Evolutionary conservation across 2,113 vertebrate species (phyloP).

Genomic region (Paedocypris sp.): DNA sequence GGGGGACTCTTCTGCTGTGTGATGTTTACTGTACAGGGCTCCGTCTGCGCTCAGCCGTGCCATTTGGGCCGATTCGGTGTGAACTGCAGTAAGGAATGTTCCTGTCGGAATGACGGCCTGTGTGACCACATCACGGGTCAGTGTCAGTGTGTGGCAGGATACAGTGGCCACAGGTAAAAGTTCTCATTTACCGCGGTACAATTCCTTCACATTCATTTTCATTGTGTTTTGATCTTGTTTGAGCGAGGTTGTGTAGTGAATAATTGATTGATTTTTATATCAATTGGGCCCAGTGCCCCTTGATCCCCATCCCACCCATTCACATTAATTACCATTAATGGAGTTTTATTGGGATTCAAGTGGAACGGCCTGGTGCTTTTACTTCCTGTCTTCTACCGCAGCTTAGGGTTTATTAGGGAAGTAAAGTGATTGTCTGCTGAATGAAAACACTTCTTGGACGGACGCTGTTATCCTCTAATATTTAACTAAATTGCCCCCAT

Average conservation of each 20-base stretch:
- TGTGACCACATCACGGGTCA: conserved; percentile 87
- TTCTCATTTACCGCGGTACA: no score
- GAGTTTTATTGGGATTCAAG: conserved; percentile 57
- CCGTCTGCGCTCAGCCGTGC: conserved; percentile 91
- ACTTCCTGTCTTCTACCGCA: conserved; percentile 50
- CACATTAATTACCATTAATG: conserved; percentile 67
- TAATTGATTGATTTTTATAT: conserved; percentile 27
- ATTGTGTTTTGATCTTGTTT: no score
- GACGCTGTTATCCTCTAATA: conserved; percentile 66
- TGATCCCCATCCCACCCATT: conserved; percentile 51
- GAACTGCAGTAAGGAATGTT: conserved; percentile 93
- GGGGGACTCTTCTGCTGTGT: neutral
- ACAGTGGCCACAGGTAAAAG: conserved; percentile 84
- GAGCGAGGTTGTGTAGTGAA: neutral
- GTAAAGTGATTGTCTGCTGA: conserved; percentile 55
- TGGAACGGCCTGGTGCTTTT: conserved; percentile 57
- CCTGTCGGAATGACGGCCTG: conserved; percentile 88
- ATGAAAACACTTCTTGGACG: conserved; percentile 57
- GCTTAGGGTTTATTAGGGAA: conserved; percentile 54
- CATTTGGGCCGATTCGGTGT: conserved; percentile 81
- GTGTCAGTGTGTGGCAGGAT: conserved; percentile 84
- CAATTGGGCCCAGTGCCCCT: conserved; percentile 44
- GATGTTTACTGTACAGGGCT: conserved; percentile 73
- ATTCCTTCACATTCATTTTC: no score
- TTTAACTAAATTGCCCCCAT: conserved; percentile 88